These are phyloP conservation scores for Samia ricini DNA, from an alignment of 1,140 invertebrate genomes.

Conservation along the genomic window DNA sequence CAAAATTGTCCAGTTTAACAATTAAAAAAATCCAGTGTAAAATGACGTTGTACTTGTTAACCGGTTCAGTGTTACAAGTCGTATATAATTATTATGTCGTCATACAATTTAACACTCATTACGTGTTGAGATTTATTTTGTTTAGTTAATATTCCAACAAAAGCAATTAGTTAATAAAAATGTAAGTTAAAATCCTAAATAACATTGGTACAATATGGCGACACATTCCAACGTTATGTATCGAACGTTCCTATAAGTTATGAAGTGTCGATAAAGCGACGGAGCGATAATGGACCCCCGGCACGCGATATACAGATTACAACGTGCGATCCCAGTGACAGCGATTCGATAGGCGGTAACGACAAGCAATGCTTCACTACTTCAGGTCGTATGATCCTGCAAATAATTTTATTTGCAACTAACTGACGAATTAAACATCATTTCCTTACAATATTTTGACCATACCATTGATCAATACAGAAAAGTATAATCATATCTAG, in stretches of 20 bases:
- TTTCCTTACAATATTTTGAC: too few relatives aligned
- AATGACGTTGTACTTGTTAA: background rate
- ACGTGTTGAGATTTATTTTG: background rate
- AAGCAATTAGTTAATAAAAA: background rate
- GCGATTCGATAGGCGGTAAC: background rate
- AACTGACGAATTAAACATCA: too few relatives aligned
- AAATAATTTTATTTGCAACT: too few relatives aligned
- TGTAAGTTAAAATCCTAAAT: background rate
- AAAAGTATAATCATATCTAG: too few relatives aligned
- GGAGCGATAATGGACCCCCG: conserved; percentile 7
- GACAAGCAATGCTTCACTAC: background rate
- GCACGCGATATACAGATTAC: conserved; percentile 8
- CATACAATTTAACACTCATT: background rate
- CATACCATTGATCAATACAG: too few relatives aligned
- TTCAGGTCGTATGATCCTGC: background rate
- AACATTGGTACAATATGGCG: background rate
- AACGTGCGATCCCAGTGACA: background rate
- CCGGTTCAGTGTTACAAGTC: background rate
- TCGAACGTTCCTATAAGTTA: conserved; percentile 7
- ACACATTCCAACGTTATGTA: background rate
- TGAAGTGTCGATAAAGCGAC: conserved; percentile 14
- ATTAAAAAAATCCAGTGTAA: background rate
- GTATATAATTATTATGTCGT: background rate
- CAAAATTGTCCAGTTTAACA: too few relatives aligned
- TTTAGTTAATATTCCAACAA: background rate